Base-by-base conservation (phyloP, 2,797 vertebrate genomes). In the Odontamblyopus lacepedii region DNA sequence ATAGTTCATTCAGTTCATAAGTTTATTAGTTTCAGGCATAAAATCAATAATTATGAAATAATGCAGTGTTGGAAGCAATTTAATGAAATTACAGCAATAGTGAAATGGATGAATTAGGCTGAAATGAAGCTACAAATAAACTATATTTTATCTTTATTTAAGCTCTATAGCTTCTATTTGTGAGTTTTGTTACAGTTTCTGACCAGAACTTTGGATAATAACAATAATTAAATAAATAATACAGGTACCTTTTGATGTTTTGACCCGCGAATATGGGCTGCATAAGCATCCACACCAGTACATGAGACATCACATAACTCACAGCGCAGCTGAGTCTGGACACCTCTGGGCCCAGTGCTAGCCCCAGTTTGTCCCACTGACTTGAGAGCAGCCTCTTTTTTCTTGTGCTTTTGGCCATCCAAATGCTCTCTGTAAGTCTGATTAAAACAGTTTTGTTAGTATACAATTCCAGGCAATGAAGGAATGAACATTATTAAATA, bases 321-420 rank as follows among this genome's bases (percentile, higher is more conserved):
- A 29, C 95, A 96, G 29, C 89, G 92, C 72, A 94, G 84, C 81
- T 93, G 95, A 0, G 84, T 93, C 81, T 93, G 94, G 41, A 91
- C 78, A 3, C 94, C 91, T 7, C 82, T 72, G 0, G 82, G 85
- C 29, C 91, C 92, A 2, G 88, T 87, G 1, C 55, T 91, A 59
- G 87, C 69, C 0, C 78, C 91, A 0, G 88, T 77, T 79, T 89
- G 79, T 1, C 79, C 74, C 7, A 95, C 92, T 23, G 84, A 84
- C 80, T 94, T 95, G 76, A 94, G 87, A 15, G 94, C 92, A 0
- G 90, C 84, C 75, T 94, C 94, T 74, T 96, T 95, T 89, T 96
- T 96, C 83, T 93, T 94, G 87, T 95, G 95, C 83, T 96, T 95
- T 85, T 97, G 95, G 19, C 95, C 93, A 56, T 96, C 95, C 4